Evolutionary conservation across 2,113 vertebrate species (phyloP), one percentile per base, ranked within the genome.

Genomic region (Seriola rivoliana): DNA sequence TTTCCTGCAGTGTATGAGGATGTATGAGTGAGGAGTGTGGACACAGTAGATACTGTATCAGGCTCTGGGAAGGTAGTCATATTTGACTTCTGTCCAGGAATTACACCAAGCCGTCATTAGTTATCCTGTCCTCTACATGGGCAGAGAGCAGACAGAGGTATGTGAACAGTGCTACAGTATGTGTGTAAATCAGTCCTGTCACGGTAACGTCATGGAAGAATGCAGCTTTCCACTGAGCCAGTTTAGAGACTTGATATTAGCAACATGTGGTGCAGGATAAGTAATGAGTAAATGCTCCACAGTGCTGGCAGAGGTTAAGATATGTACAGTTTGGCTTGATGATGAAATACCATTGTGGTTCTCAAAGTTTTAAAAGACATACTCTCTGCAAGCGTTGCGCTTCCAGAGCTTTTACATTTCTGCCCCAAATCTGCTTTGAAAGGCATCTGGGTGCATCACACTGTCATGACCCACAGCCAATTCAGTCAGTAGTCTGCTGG

Each of bases 21-120:
- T 58, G 17, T 48, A 50, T 7, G 4, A 75, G 48, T 7, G 4
- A 75, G 48, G 32, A 74, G 25, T 42, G 54, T 46, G 65, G 32
- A 71, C 23, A 17, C 21, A 2, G 7, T 68, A 67, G 72, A 85
- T 73, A 72, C 65, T 42, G 44, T 69, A 62, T 75, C 32, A 68
- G 46, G 8, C 54, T 12, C 16, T 34, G 74, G 38, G 57, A 79
- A 67, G 57, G 55, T 64, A 40, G 38, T 65, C 52, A 82, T 58
- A 80, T 81, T 82, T 79, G 68, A 68, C 40, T 46, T 59, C 32
- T 3, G 36, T 72, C 65, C 78, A 86, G 68, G 64, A 85, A 54
- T 79, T 48, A 78, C 72, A 64, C 58, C 32, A 78, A 81, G 66
- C n/a, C 17, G 34, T 68, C 44, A 82, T 90, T 59, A 81, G 70